Conservation (phyloP, 2,113 vertebrate genomes). For the Oncorhynchus tshawytscha region DNA sequence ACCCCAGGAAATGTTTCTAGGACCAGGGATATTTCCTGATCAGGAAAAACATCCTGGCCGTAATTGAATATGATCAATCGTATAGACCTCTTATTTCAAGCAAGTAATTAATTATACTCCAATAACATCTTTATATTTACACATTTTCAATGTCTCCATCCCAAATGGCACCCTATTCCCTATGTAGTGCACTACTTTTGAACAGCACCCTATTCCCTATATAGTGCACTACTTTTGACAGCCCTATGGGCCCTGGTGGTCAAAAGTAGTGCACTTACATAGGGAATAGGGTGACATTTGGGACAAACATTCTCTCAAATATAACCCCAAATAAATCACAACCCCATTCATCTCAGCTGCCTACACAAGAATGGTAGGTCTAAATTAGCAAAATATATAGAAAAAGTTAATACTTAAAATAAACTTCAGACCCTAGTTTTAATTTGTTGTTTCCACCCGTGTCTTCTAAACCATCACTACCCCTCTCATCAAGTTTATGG, state of each 20-base stretch:
- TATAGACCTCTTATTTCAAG: constrained; percentile 46
- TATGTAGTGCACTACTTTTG: too few species aligned
- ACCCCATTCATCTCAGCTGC: constrained; percentile 18
- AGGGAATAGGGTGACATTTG: constrained; percentile 26
- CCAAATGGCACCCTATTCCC: too few species aligned
- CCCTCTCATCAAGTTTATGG: background rate
- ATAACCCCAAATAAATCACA: constrained; percentile 33
- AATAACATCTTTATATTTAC: constrained; percentile 43
- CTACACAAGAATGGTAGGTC: constrained; percentile 51
- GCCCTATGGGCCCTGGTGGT: too few species aligned
- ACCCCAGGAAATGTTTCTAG: too few species aligned
- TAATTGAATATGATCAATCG: background rate
- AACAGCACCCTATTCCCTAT: too few species aligned
- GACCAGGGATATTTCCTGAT: too few species aligned
- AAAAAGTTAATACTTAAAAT: constrained; percentile 46
- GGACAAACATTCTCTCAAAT: constrained; percentile 51
- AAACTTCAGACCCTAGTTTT: constrained; percentile 19
- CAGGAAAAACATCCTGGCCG: background rate
- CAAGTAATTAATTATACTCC: constrained; percentile 55
- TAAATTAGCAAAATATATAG: constrained; percentile 54
- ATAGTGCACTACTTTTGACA: too few species aligned
- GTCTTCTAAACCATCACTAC: background rate
- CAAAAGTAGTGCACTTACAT: too few species aligned
- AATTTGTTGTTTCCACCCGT: background rate
- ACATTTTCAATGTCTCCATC: background rate